Conservation (phyloP, 2,888 invertebrate genomes). For the Geophilus truncorum region DNA sequence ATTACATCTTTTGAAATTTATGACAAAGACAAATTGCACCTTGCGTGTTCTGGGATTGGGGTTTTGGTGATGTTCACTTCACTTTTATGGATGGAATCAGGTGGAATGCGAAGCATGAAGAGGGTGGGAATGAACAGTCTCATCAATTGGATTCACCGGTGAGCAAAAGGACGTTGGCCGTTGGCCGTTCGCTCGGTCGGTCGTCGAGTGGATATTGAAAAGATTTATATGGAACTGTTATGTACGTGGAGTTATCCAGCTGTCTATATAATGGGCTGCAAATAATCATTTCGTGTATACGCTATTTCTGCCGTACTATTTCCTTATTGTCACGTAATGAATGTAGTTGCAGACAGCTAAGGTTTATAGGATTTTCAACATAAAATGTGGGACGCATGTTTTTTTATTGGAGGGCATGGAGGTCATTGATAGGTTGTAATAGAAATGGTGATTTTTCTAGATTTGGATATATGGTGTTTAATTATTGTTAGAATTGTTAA, state of each 20-base stretch:
- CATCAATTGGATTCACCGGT: slow-evolving; percentile 9
- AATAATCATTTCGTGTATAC: neutral
- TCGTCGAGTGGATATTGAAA: neutral
- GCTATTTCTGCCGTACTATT: no score
- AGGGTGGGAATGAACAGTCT: neutral
- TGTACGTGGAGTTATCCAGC: neutral
- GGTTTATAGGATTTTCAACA: neutral
- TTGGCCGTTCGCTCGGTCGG: no score
- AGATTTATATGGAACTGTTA: neutral
- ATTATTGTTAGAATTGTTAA: no score
- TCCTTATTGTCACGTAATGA: neutral
- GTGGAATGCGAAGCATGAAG: slow-evolving; percentile 12
- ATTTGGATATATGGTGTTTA: no score
- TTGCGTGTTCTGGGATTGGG: neutral
- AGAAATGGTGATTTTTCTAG: no score
- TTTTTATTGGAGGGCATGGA: no score
- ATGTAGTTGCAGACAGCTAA: neutral
- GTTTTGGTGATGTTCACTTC: neutral
- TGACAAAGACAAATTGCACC: neutral
- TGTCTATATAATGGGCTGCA: neutral
- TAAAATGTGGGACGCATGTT: neutral
- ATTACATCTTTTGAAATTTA: slow-evolving; percentile 14
- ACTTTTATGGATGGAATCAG: neutral
- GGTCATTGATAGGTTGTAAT: neutral
- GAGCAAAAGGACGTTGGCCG: neutral